Percentiles rank a stretch among this genome's conserved stretches.
These are phyloP conservation scores for Tipula lateralis DNA, from an alignment of 2,888 invertebrate genomes.

Conservation along the genomic window DNA sequence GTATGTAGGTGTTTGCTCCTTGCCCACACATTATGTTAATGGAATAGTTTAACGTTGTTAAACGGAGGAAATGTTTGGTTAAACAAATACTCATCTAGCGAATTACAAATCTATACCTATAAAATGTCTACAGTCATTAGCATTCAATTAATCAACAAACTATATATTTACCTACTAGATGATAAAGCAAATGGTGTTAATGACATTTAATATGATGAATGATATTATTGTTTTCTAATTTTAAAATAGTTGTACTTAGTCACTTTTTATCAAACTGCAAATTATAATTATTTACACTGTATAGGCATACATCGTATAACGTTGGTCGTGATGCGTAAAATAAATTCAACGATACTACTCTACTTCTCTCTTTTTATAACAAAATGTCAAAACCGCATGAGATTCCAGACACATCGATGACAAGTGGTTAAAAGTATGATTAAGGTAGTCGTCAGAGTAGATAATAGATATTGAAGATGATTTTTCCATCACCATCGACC, in stretches of 20 bases:
- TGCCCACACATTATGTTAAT: not conserved
- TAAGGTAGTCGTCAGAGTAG: too few species aligned
- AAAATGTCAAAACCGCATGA: too few species aligned
- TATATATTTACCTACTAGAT: not conserved
- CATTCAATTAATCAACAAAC: not conserved
- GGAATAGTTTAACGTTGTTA: not conserved
- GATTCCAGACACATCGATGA: too few species aligned
- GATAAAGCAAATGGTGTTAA: not conserved
- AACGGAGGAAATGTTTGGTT: not conserved
- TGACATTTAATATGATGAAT: not conserved
- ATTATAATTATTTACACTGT: not conserved
- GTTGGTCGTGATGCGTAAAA: too few species aligned
- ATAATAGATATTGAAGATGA: too few species aligned
- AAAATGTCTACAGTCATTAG: not conserved
- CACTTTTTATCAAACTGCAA: not conserved
- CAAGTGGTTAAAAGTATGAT: too few species aligned
- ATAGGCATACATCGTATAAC: not conserved
- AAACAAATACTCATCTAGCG: not conserved
- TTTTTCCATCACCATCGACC: too few species aligned
- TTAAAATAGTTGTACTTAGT: not conserved
- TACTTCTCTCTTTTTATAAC: too few species aligned
- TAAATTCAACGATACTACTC: too few species aligned
- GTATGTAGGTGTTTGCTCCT: not conserved
- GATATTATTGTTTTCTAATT: conserved; percentile 1
- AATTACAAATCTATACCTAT: not conserved